phyloP scores from a whole-genome alignment of 2,797 vertebrate species.

The Pteronotus mesoamericanus region DNA sequence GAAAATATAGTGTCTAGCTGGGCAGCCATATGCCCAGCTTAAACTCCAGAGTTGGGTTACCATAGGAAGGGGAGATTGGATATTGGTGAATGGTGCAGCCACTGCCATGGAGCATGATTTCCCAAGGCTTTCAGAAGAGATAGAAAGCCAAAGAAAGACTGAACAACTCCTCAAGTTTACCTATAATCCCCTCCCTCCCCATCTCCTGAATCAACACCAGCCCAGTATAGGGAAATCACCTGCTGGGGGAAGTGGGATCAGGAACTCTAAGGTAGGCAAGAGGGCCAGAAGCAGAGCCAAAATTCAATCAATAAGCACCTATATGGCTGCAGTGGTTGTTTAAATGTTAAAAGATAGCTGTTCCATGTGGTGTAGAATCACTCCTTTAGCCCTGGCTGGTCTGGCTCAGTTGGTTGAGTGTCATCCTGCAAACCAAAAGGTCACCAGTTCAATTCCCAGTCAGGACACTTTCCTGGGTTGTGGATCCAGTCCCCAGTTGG shows the following conservation, averaged over 20 bases:
- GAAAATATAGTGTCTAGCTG: not conserved
- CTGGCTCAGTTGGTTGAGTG: no score
- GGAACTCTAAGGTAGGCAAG: not conserved
- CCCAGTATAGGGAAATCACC: not conserved
- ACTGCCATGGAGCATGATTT: not conserved
- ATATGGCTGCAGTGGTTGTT: not conserved
- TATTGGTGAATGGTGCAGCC: not conserved
- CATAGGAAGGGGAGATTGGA: not conserved
- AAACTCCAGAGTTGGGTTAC: not conserved
- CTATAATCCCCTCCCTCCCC: not conserved
- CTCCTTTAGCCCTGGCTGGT: not conserved
- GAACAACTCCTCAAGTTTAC: not conserved
- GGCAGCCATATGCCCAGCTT: not conserved
- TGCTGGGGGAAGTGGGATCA: not conserved
- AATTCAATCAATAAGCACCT: not conserved
- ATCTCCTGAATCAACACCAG: not conserved
- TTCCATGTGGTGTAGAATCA: not conserved
- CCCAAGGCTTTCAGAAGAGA: not conserved
- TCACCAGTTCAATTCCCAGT: no score
- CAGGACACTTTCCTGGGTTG: no score
- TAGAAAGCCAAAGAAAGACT: not conserved
- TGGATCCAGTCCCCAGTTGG: no score
- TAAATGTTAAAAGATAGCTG: not conserved
- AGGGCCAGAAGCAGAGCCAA: not conserved
- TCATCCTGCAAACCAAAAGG: no score